These are phyloP conservation scores for Trissolcus japonicus DNA, from an alignment of 2,888 invertebrate genomes.

Conservation along the genomic window DNA sequence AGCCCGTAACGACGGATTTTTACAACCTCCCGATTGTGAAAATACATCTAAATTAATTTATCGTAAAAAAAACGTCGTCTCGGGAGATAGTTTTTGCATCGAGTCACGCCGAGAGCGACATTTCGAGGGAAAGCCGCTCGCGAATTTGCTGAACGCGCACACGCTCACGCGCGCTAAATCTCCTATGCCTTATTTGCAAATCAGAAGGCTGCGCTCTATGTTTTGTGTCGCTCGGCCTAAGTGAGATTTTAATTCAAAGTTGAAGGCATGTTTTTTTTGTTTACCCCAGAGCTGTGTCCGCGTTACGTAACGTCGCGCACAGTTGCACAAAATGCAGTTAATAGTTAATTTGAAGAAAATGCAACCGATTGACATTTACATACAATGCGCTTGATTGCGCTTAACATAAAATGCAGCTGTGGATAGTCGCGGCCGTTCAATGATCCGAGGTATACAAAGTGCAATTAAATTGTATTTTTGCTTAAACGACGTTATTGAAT, in stretches of 20 bases:
- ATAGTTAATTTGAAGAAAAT: constrained; percentile 47
- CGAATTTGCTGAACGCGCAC: too few relatives aligned
- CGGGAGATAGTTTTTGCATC: constrained; percentile 2
- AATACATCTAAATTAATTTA: constrained; percentile 23
- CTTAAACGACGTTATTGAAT: constrained; percentile 17
- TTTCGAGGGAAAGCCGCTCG: not conserved
- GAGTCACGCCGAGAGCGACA: too few relatives aligned
- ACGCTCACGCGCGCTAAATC: too few relatives aligned
- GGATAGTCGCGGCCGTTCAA: constrained; percentile 1
- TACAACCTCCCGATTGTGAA: constrained; percentile 20
- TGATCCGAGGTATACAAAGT: constrained; percentile 23
- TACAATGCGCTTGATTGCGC: constrained; percentile 47
- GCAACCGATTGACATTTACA: constrained; percentile 50
- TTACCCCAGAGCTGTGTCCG: not conserved
- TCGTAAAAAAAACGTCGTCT: not conserved
- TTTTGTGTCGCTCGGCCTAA: constrained; percentile 1
- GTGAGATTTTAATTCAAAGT: constrained; percentile 25
- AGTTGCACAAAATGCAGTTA: constrained; percentile 39
- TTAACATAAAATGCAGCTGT: constrained; percentile 34
- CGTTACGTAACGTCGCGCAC: constrained; percentile 25
- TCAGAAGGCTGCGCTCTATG: constrained; percentile 5
- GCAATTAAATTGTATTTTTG: constrained; percentile 46
- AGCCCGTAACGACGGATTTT: constrained; percentile 49
- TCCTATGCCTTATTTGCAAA: constrained; percentile 1
- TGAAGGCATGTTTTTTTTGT: constrained; percentile 9